Evolutionary conservation across 2,888 invertebrate genomes (phyloP), one percentile per base, ranked within the genome.

Genomic region (Morinoia aosen): DNA sequence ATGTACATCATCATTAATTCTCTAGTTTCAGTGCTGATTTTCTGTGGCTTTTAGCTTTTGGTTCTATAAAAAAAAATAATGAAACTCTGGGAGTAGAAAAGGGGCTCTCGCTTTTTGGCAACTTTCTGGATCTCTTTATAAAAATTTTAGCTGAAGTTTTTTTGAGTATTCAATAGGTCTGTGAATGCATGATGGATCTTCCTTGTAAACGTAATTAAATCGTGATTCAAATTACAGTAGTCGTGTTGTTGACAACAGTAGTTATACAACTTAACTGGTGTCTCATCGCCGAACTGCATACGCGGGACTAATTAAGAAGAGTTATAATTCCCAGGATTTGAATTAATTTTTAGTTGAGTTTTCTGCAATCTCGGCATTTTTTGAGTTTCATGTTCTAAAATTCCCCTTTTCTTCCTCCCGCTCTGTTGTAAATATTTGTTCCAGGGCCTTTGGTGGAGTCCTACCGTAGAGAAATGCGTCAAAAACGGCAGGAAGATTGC

Each of bases 131-230:
- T 76, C 33, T 10, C 76, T 19, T 3, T 19, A 76, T 12, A 25
- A 25, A 76, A 76, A 76, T 76, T 76, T 76, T 19, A 76, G 76
- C 76, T 33, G 25, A 76, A 25, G 8, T 25, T 76, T 76, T 76
- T 76, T 33, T 19, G 76, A 76, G 76, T 76, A 76, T 76, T 76
- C 33, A 8, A 76, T 76, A 76, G 76, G 33, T 33, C 76, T 76
- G 8, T 76, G 76, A 76, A 76, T 33, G 76, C 76, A 76, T 76
- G 76, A 76, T 76, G 76, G 76, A 76, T 76, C 76, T 76, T 76
- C 76, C 76, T 76, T 76, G 76, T 76, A 76, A 76, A 76, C 76
- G 76, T 76, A 76, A 76, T 76, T 76, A 76, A 76, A 76, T 76
- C 25, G 10, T 33, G 33, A 76, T 76, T 76, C 76, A 76, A 76